A percentile compares a stretch with the other conserved stretches of the same genome.
Conservation (phyloP, 2,888 invertebrate genomes). For the Hirtodrosophila duncani region DNA sequence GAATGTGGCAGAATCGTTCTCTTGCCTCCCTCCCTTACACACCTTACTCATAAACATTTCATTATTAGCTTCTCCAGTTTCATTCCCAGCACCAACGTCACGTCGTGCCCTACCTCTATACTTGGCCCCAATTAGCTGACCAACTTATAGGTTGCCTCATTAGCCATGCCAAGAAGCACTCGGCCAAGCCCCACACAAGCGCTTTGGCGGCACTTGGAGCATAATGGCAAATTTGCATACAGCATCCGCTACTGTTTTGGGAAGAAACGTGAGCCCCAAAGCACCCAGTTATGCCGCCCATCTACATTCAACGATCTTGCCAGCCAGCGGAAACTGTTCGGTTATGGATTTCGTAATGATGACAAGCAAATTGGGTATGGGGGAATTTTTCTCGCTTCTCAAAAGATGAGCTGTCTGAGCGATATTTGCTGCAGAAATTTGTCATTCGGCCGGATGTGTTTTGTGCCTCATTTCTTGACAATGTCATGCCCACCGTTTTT, state of each 20-base stretch:
- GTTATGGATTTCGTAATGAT: conserved; percentile 55
- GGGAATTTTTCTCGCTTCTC: conserved; percentile 45
- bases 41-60: too few species aligned
- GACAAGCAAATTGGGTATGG: conserved; percentile 57
- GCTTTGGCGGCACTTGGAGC: conserved; percentile 60
- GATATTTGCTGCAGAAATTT: conserved; percentile 49
- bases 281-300: conserved; percentile 6
- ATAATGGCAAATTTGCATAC: conserved; percentile 67
- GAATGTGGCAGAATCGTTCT: too few species aligned
- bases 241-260: conserved; percentile 69
- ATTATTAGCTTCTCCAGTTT: too few species aligned
- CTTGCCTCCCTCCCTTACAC: too few species aligned
- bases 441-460: conserved; percentile 69
- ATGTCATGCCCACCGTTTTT: conserved; percentile 49
- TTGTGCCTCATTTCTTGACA: conserved; percentile 59
- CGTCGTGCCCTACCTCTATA: conserved; percentile 16
- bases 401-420: conserved; percentile 30
- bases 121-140: conserved; percentile 62
- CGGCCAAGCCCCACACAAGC: conserved; percentile 53
- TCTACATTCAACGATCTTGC: conserved; percentile 28
- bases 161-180: conserved; percentile 63
- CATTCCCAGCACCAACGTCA: too few species aligned
- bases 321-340: conserved; percentile 48
- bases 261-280: conserved; percentile 52
- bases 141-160: conserved; percentile 54